A percentile compares a stretch with the other conserved stretches of the same genome.
These are phyloP conservation scores for Aphaenogaster floridana DNA, from an alignment of 1,140 invertebrate genomes.

Conservation along the genomic window DNA sequence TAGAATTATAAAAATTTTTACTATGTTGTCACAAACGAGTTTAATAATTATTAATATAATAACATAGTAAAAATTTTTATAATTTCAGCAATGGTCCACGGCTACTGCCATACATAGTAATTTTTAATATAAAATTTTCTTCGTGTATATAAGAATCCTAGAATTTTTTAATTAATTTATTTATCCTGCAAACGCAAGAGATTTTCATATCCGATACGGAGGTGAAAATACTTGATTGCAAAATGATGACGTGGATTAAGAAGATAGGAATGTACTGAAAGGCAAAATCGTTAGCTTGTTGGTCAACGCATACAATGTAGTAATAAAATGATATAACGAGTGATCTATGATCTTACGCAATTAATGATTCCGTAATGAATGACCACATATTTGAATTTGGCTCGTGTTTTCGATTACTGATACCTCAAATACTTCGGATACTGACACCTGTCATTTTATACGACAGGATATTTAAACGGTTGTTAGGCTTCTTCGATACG, in stretches of 20 bases:
- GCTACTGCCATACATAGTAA: too few species aligned
- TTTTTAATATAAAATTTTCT: too few species aligned
- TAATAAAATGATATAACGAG: not conserved
- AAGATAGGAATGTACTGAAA: not conserved
- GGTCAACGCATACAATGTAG: not conserved
- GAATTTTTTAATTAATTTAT: not conserved
- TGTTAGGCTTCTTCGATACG: constrained; percentile 53
- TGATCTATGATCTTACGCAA: not conserved
- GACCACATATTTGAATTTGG: not conserved
- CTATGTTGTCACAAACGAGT: too few species aligned
- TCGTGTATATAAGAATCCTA: not conserved
- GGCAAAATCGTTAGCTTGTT: not conserved
- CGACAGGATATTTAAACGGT: constrained; percentile 57
- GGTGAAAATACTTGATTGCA: not conserved
- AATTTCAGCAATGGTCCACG: too few species aligned
- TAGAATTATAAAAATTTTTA: too few species aligned
- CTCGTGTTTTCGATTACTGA: constrained; percentile 32
- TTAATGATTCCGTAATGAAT: constrained; percentile 20
- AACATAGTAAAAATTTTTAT: too few species aligned
- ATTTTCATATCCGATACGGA: not conserved
- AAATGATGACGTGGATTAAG: not conserved
- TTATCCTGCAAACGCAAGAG: not conserved
- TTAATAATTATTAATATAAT: too few species aligned
- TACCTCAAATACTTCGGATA: not conserved
- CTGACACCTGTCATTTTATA: not conserved